Percentiles rank a stretch among this genome's conserved stretches.
Conservation (phyloP, 2,888 invertebrate genomes). For the Drosophila greeni region DNA sequence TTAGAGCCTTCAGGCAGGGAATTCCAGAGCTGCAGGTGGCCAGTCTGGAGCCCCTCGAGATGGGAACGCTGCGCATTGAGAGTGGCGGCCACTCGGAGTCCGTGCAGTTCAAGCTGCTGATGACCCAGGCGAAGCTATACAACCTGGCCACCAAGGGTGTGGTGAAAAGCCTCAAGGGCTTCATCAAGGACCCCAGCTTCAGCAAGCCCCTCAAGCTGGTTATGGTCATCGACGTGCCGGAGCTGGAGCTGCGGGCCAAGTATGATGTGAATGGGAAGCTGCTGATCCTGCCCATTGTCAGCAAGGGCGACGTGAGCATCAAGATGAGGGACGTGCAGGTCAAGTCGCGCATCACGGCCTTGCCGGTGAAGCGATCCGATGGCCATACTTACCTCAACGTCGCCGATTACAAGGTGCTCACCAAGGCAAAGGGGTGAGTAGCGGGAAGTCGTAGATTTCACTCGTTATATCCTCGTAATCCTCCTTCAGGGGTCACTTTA, state of each 20-base stretch:
- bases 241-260: slow-evolving; percentile 51
- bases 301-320: slow-evolving; percentile 55
- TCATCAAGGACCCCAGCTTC: slow-evolving; percentile 49
- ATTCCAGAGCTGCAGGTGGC: slow-evolving; percentile 45
- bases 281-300: slow-evolving; percentile 60
- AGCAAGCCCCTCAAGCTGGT: slow-evolving; percentile 55
- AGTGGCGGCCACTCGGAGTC: slow-evolving; percentile 48
- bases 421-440: slow-evolving; percentile 55
- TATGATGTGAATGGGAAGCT: slow-evolving; percentile 65
- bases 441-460: too few relatives aligned
- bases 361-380: slow-evolving; percentile 49
- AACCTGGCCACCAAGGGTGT: slow-evolving; percentile 38
- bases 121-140: slow-evolving; percentile 52
- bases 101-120: slow-evolving; percentile 54
- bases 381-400: slow-evolving; percentile 57
- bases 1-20: slow-evolving; percentile 45
- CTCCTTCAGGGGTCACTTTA: slow-evolving; percentile 52
- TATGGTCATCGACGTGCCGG: slow-evolving; percentile 10
- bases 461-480: too few relatives aligned
- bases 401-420: slow-evolving; percentile 43
- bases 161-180: slow-evolving; percentile 57
- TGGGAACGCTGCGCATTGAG: slow-evolving; percentile 51
- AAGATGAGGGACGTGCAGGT: slow-evolving; percentile 38
- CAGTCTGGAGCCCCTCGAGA: slow-evolving; percentile 45
- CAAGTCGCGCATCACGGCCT: slow-evolving; percentile 32